These are phyloP conservation scores for Lethenteron camtschaticum DNA, from an alignment of 2,113 vertebrate genomes.

Conservation along the genomic window DNA sequence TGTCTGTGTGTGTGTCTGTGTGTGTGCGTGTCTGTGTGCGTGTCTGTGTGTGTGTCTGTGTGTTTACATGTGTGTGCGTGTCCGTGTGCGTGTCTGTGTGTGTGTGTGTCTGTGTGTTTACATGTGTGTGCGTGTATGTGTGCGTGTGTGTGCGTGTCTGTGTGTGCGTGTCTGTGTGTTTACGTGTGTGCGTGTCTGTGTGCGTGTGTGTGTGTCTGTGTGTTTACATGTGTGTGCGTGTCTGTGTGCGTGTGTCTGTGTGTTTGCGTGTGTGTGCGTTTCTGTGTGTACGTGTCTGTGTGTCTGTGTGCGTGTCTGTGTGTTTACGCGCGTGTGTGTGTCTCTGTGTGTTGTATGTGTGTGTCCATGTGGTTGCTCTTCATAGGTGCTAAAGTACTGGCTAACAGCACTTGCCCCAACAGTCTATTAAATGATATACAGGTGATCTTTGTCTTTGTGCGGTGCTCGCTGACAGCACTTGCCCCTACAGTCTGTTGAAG, in stretches of 20 bases:
- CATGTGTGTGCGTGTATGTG: not conserved
- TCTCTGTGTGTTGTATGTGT: not conserved
- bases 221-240: not conserved
- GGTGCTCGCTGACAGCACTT: no score
- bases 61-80: not conserved
- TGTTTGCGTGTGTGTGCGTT: not conserved
- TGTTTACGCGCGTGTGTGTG: not conserved
- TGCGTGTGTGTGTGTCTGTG: not conserved
- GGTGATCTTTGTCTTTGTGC: no score
- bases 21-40: no score
- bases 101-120: not conserved
- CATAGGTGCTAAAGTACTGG: not conserved
- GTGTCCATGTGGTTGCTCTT: not conserved
- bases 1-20: not conserved
- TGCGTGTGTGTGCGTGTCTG: not conserved
- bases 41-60: no score
- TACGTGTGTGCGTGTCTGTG: not conserved
- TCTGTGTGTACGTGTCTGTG: not conserved
- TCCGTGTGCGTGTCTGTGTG: not conserved
- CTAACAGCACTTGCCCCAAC: no score
- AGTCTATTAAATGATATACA: no score
- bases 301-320: not conserved
- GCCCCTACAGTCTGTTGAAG: no score
- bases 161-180: not conserved
- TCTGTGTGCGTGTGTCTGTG: constrained; percentile 2